phyloP scores from a whole-genome alignment of 2,797 vertebrate species.

The Channallabes apus region DNA sequence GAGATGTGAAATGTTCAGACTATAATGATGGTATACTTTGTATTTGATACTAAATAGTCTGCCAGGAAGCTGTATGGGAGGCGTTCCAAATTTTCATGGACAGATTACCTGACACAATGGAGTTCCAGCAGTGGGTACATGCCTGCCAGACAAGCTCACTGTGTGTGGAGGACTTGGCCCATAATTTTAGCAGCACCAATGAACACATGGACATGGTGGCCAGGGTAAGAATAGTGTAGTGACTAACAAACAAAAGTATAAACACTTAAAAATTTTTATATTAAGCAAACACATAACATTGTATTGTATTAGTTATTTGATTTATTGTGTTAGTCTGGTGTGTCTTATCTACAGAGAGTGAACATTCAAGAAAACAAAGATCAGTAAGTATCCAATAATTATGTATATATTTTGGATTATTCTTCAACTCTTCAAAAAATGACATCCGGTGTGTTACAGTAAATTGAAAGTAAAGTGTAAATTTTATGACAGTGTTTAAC shows the following conservation, averaged over 20 bases:
- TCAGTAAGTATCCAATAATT: slow-evolving; percentile 63
- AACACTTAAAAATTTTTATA: background rate
- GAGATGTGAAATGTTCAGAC: background rate
- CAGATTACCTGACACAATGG: slow-evolving; percentile 85
- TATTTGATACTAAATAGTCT: slow-evolving; percentile 75
- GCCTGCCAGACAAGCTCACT: slow-evolving; percentile 88
- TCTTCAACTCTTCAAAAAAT: background rate
- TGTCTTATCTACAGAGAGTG: slow-evolving; percentile 61
- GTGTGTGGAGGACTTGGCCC: slow-evolving; percentile 89
- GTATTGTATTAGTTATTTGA: background rate
- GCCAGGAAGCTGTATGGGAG: slow-evolving; percentile 96
- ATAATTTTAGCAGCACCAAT: slow-evolving; percentile 89
- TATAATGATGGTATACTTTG: background rate
- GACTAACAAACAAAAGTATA: background rate
- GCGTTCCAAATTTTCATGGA: slow-evolving; percentile 92
- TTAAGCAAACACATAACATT: background rate
- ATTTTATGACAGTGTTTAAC: background rate
- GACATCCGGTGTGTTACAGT: background rate
- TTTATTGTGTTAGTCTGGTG: no score
- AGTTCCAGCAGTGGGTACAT: slow-evolving; percentile 88
- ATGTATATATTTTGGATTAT: background rate
- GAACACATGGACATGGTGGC: slow-evolving; percentile 88
- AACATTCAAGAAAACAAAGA: slow-evolving; percentile 59
- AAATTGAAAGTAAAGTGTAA: no score
- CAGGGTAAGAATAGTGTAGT: slow-evolving; percentile 72